Evolutionary conservation across 2,797 vertebrate genomes (phyloP), one percentile per base, ranked within the genome.

Genomic region (Neostethus bicornis): DNA sequence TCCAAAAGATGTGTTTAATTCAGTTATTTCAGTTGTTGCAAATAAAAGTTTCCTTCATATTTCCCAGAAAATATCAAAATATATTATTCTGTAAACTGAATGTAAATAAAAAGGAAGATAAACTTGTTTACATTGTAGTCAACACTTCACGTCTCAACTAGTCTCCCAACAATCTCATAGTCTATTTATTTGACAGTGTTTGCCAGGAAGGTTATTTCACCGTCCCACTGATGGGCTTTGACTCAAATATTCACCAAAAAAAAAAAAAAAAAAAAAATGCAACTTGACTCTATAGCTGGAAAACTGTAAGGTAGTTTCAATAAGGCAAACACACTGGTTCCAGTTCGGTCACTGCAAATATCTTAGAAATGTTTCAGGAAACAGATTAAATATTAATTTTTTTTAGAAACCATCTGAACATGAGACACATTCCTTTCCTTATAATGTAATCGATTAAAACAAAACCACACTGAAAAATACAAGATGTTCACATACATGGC

Each of bases 181-280:
- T 2, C 9, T 12, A 35, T 13, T 9, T 12, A 35, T 13, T 29
- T 3, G 23, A 32, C 31, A 13, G n/a, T 13, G 21, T 19, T 37
- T 54, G 5, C 4, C 31, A 26, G 13, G 26, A 16, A 29, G 19
- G 26, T 29, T 12, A 2, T 31, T 2, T 28, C 10, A 28, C 7
- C 5, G 41, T n/a, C n/a, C 20, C 45, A 23, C 46, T 20, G 59
- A 62, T 56, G 57, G 26, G n/a, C 37, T 79, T 72, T 64, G 82
- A 77, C 70, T 75, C 78, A 23, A 17, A 45, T 51, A 49, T 28
- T 41, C 35, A 56, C 52, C 24, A 34, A 53, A 29, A 35, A 59
- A 24, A 34, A 53, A 29, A 35, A 59, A 29, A 20, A 39, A 63
- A 19, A 24, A 9, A 37, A 35, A 9, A 32, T 1, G 12, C 49